These are phyloP conservation scores for Parnassius smintheus DNA, from an alignment of 2,888 invertebrate species.

Conservation along the genomic window DNA sequence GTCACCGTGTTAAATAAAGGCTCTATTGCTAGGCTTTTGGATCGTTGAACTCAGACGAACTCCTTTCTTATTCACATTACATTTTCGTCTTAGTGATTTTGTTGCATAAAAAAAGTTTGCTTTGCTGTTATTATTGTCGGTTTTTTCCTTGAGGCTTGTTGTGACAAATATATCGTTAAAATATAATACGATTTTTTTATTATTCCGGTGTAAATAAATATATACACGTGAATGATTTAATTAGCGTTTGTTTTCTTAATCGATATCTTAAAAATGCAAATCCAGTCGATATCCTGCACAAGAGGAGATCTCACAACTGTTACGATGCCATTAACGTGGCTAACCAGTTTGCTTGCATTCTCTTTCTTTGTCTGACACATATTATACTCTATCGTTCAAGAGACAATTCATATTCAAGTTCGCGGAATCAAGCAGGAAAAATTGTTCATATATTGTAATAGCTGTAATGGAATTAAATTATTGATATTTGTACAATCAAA, in stretches of 20 bases:
- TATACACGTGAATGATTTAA: too few relatives aligned
- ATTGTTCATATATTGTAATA: background rate
- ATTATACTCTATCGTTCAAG: slow-evolving; percentile 27
- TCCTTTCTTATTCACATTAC: background rate
- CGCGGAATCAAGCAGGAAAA: slow-evolving; percentile 26
- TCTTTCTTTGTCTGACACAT: slow-evolving; percentile 48
- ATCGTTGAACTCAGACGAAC: slow-evolving; percentile 13
- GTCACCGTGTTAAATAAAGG: slow-evolving; percentile 41
- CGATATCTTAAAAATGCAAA: background rate
- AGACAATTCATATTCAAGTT: slow-evolving; percentile 3
- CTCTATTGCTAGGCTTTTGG: slow-evolving; percentile 44
- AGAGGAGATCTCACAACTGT: slow-evolving; percentile 31
- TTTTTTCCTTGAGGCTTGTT: too few relatives aligned
- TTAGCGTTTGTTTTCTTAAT: too few relatives aligned
- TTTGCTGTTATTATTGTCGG: too few relatives aligned
- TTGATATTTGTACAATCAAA: background rate
- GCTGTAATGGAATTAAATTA: background rate
- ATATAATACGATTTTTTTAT: too few relatives aligned
- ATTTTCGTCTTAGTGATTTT: too few relatives aligned
- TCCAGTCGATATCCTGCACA: slow-evolving; percentile 1
- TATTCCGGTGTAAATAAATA: too few relatives aligned
- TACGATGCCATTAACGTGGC: slow-evolving; percentile 33
- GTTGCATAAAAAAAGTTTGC: too few relatives aligned
- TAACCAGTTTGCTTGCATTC: slow-evolving; percentile 50
- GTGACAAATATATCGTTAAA: too few relatives aligned